phyloP scores from a whole-genome alignment of 2,113 vertebrate genomes.

The Philantomba maxwellii region DNA sequence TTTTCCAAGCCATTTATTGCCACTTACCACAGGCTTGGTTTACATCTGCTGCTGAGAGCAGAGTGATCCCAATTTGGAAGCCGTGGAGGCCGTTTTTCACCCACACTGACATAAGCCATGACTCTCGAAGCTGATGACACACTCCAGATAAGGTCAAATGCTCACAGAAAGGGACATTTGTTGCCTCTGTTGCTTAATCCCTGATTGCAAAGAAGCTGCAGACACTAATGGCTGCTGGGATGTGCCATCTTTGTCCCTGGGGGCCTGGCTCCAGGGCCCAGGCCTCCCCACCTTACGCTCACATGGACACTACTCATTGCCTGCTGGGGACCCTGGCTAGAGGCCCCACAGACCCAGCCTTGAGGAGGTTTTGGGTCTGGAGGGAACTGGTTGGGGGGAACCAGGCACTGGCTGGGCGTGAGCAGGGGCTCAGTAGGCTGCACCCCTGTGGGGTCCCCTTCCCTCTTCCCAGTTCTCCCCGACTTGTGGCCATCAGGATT shows the following conservation, averaged over 20 bases:
- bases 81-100: not conserved
- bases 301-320: conserved; percentile 26
- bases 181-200: conserved; percentile 74
- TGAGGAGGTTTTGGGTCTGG: not conserved
- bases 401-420: accelerated
- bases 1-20: conserved; percentile 42
- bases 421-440: no score
- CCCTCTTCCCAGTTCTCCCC: not conserved
- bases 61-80: not conserved
- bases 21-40: not conserved
- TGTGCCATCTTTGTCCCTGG: conserved; percentile 54
- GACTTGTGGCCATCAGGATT: not conserved
- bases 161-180: conserved; percentile 65
- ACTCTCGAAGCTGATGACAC: conserved; percentile 32
- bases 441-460: no score
- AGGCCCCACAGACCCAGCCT: not conserved
- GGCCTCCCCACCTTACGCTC: not conserved
- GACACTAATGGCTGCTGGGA: conserved; percentile 68
- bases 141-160: conserved; percentile 40
- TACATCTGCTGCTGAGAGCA: conserved; percentile 5
- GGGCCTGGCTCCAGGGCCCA: conserved; percentile 23
- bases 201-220: conserved; percentile 61
- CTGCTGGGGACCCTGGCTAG: conserved; percentile 41
- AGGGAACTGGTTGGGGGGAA: not conserved
- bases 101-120: conserved; percentile 43